Evolutionary conservation across 1,140 invertebrate species (phyloP).

Genomic region (Oncopodura yosiiana): DNA sequence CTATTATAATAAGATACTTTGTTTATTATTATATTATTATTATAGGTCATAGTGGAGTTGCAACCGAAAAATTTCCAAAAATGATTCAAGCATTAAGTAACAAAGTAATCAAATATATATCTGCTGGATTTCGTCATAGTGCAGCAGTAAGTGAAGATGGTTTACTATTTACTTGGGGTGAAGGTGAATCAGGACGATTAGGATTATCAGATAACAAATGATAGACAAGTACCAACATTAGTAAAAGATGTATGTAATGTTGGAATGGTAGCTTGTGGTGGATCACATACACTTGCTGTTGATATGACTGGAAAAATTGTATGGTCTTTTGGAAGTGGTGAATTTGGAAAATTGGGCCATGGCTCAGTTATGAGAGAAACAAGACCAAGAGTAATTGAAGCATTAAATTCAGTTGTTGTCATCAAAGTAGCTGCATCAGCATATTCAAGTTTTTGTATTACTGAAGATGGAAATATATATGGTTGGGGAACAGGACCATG

Average conservation of each 20-base stretch:
- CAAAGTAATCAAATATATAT: conserved; percentile 46
- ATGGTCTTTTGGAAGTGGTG: conserved; percentile 55
- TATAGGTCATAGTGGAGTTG: conserved; percentile 46
- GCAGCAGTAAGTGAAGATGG: conserved; percentile 50
- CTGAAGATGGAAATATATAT: conserved; percentile 40
- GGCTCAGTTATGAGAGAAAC: conserved; percentile 48
- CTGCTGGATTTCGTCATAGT: conserved; percentile 55
- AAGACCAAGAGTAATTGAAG: conserved; percentile 53
- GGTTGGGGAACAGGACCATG: conserved; percentile 54
- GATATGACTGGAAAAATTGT: conserved; percentile 53
- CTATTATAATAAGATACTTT: neutral
- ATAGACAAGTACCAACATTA: conserved; percentile 48
- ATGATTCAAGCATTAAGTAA: conserved; percentile 43
- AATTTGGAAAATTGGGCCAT: conserved; percentile 53
- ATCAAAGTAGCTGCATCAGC: conserved; percentile 49
- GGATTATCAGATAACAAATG: conserved; percentile 49
- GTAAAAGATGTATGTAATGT: conserved; percentile 50
- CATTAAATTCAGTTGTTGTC: conserved; percentile 50
- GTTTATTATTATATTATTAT: neutral
- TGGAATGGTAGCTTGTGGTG: conserved; percentile 52
- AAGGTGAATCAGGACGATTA: conserved; percentile 54
- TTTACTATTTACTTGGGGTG: conserved; percentile 51
- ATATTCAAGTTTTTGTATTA: conserved; percentile 29
- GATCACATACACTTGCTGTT: conserved; percentile 51
- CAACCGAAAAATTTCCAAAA: conserved; percentile 51